Evolutionary conservation across 2,888 invertebrate species (phyloP).

Genomic region (Lissocephala sabroskyi): DNA sequence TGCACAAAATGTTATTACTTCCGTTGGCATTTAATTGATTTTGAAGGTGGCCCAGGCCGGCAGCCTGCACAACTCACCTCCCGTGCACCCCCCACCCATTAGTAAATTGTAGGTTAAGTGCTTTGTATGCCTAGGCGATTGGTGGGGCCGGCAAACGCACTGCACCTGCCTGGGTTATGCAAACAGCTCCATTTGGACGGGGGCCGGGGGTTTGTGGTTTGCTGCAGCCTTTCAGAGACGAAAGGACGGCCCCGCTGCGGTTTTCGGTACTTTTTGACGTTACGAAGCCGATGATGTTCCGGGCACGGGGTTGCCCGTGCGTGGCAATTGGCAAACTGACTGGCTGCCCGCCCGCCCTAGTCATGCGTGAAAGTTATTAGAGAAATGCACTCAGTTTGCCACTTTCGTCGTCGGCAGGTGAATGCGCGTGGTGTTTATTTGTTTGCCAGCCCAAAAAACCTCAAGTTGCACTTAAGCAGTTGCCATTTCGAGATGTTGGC

Average conservation of each 20-base stretch:
- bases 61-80: not conserved
- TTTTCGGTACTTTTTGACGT: conserved; percentile 41
- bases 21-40: conserved; percentile 65
- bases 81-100: conserved; percentile 24
- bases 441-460: conserved; percentile 42
- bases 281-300: conserved; percentile 16
- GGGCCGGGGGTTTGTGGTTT: conserved; percentile 34
- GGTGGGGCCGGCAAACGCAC: too few species aligned
- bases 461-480: conserved; percentile 59
- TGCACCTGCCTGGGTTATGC: too few species aligned
- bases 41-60: conserved; percentile 44
- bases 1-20: conserved; percentile 61
- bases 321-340: not conserved
- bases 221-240: not conserved
- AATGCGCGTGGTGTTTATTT: conserved; percentile 21
- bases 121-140: conserved; percentile 37
- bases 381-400: conserved; percentile 44
- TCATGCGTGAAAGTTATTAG: conserved; percentile 61
- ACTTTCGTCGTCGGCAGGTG: not conserved
- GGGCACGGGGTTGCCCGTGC: conserved; percentile 10
- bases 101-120: conserved; percentile 61
- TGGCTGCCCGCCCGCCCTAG: conserved; percentile 15
- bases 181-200: too few species aligned
- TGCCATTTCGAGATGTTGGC: conserved; percentile 36
- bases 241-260: conserved; percentile 21